phyloP scores from a whole-genome alignment of 2,888 invertebrate species.

The Sinodicranocentrus sp. region DNA sequence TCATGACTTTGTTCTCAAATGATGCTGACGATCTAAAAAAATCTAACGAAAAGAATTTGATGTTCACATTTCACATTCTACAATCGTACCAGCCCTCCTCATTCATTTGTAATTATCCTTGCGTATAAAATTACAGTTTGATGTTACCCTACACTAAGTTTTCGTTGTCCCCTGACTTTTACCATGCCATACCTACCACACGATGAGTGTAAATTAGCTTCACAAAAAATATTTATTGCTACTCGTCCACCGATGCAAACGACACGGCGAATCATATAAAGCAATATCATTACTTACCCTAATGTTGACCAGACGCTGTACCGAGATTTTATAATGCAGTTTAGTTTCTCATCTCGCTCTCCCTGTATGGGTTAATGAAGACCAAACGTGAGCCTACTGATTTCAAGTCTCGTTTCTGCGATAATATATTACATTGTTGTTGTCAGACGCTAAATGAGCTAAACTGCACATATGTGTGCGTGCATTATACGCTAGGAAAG shows the following conservation, averaged over 20 bases:
- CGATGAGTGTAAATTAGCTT: constrained; percentile 50
- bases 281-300: not conserved
- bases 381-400: constrained; percentile 24
- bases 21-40: constrained; percentile 14
- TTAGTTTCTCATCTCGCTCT: constrained; percentile 12
- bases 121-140: constrained; percentile 45
- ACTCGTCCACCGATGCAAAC: constrained; percentile 14
- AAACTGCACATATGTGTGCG: too few species aligned
- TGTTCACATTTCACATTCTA: not conserved
- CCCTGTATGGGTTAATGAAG: constrained; percentile 42
- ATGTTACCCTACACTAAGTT: constrained; percentile 31
- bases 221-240: constrained; percentile 35
- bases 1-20: constrained; percentile 13
- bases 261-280: too few species aligned
- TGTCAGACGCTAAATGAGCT: too few species aligned
- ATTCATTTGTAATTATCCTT: constrained; percentile 47
- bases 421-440: too few species aligned
- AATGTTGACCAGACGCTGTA: constrained; percentile 9
- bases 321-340: constrained; percentile 20
- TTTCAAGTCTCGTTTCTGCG: too few species aligned
- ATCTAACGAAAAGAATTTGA: constrained; percentile 16
- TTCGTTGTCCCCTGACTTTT: constrained; percentile 22
- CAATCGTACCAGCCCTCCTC: constrained; percentile 20
- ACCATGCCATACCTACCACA: constrained; percentile 47
- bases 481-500: too few species aligned